Percentiles rank a stretch among this genome's conserved stretches.
Conservation (phyloP, 2,888 invertebrate species). For the Saturnia pavonia region DNA sequence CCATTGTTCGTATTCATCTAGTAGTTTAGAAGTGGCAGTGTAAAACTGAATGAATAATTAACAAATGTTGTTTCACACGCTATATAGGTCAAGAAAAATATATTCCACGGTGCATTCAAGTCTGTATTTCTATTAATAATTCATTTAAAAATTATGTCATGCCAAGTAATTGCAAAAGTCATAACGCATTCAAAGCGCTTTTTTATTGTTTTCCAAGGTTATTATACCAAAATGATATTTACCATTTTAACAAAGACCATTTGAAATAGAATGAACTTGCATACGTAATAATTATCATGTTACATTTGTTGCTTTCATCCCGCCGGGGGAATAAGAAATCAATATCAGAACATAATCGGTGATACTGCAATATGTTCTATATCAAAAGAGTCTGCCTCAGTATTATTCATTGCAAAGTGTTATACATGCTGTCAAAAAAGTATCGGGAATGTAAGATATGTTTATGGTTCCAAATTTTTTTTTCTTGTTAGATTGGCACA, state of each 20-base stretch:
- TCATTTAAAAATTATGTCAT: background rate
- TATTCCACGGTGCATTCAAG: background rate
- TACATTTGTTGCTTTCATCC: background rate
- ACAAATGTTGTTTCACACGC: background rate
- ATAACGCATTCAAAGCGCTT: background rate
- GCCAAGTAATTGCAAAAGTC: background rate
- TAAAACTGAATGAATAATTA: background rate
- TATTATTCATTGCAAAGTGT: too few species aligned
- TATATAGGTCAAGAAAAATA: constrained; percentile 1
- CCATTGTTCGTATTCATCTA: background rate
- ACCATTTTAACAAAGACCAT: background rate
- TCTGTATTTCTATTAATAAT: background rate
- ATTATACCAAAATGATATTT: background rate
- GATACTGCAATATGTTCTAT: too few species aligned
- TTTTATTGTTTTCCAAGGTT: background rate
- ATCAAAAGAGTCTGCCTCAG: too few species aligned
- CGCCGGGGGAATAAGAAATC: background rate
- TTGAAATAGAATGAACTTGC: background rate
- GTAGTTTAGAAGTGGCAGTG: background rate
- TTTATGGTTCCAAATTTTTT: too few species aligned
- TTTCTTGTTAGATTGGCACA: too few species aligned
- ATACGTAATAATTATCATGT: background rate
- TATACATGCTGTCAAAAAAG: too few species aligned
- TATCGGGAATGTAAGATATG: too few species aligned
- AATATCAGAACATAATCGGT: too few species aligned